Evolutionary conservation across 2,113 vertebrate species (phyloP).

Genomic region (Sceloporus undulatus): DNA sequence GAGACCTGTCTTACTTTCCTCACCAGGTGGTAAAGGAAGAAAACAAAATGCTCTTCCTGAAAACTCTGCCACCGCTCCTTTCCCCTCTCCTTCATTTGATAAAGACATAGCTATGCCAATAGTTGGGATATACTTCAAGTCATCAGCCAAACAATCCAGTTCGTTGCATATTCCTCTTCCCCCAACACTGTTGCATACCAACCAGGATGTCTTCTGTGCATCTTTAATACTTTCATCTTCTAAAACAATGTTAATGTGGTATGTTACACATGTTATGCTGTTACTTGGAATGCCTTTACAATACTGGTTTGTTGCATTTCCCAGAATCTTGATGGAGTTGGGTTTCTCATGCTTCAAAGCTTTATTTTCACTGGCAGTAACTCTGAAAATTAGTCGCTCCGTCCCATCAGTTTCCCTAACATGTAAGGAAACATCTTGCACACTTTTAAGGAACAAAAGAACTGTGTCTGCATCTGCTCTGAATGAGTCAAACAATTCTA

Average conservation of each 20-base stretch:
- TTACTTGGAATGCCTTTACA: constrained; percentile 86
- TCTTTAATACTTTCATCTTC: constrained; percentile 89
- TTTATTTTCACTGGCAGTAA: constrained; percentile 86
- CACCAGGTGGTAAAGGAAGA: constrained; percentile 93
- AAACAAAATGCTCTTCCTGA: constrained; percentile 96
- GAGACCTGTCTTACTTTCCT: constrained; percentile 95
- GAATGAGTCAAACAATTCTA: constrained; percentile 97
- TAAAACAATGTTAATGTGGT: constrained; percentile 88
- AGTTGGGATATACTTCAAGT: constrained; percentile 93
- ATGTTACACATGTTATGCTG: constrained; percentile 90
- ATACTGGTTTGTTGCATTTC: constrained; percentile 87
- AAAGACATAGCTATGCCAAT: constrained; percentile 94
- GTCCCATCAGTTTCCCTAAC: constrained; percentile 90
- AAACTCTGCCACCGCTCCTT: constrained; percentile 86
- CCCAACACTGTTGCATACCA: constrained; percentile 95
- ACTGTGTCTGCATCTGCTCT: constrained; percentile 95
- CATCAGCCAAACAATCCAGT: constrained; percentile 92
- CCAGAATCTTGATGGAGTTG: constrained; percentile 87
- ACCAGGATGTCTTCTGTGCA: constrained; percentile 88
- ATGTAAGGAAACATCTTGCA: constrained; percentile 92
- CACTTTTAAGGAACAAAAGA: constrained; percentile 94
- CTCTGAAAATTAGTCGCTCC: constrained; percentile 90
- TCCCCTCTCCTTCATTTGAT: constrained; percentile 70
- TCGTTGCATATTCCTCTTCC: constrained; percentile 90
- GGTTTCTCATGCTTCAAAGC: constrained; percentile 87